Evolutionary conservation across 2,888 invertebrate genomes (phyloP), one percentile per base, ranked within the genome.

Genomic region (Priocnemis perturbator): DNA sequence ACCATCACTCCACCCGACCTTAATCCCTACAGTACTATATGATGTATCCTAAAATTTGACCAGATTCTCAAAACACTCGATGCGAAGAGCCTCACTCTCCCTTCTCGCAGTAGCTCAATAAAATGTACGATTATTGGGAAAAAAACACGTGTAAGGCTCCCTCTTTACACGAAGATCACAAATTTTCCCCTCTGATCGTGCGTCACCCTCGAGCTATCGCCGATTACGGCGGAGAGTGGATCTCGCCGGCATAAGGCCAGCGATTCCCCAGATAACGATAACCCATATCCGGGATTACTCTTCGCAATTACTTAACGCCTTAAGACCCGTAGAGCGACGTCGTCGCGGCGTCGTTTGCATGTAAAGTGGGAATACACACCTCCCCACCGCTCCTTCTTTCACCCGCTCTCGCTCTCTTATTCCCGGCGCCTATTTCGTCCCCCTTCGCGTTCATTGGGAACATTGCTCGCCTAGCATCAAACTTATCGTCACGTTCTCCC

Each of bases 301-400:
- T 69, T 76, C 74, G 77, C 84, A 85, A 85, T 86, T 86, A 86
- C 86, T 86, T 84, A 86, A 77, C 78, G 72, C 73, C 76, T 74
- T 72, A 77, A 81, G 78, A 77, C 73, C 72, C 64, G 66, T 71
- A 67, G 68, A 70, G 67, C 74, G 76, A 69, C 73, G 73, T 76
- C 74, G 68, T 55, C 59, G 63, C 53, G 11, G 55, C 66, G 62
- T 77, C 76, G 79, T 85, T 86, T 86, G 84, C 86, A 85, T 86
- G 82, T 75, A 81, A 86, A 86, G 78, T 79, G 79, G 79, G 64
- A 69, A 56, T 56, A 53, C 44, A 59, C 50, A 63, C 23, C 17
- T 47, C 21, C 26, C 48, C n/a, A n/a, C 11, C 48, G n/a, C 11
- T 19, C 9, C 26, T 19, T 30, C 60, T 0, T 20, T 21, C 20